Evolutionary conservation across 2,113 vertebrate genomes (phyloP).

Genomic region (Pan paniscus): DNA sequence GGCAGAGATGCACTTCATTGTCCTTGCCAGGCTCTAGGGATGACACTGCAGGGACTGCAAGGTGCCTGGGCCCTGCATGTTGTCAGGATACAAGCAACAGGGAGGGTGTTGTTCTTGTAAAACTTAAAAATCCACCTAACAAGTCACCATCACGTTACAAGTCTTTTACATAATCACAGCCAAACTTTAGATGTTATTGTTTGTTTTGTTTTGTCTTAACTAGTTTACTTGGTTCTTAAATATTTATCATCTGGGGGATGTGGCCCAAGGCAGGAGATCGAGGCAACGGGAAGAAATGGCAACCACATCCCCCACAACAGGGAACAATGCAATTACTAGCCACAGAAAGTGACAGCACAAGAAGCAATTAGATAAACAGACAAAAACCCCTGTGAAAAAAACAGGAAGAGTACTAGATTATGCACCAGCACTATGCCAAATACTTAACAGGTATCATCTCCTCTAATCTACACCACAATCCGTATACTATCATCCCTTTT

Average conservation of each 20-base stretch:
- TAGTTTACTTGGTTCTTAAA: slow-evolving; percentile 9
- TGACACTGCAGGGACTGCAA: no score
- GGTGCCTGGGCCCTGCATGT: no score
- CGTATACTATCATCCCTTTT: not conserved
- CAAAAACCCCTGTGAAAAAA: no score
- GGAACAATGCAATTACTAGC: not conserved
- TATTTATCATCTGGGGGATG: not conserved
- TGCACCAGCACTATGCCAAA: no score
- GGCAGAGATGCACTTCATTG: not conserved
- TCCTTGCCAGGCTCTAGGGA: not conserved
- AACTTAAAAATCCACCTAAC: not conserved
- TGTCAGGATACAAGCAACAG: not conserved
- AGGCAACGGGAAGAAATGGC: not conserved
- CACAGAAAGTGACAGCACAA: not conserved
- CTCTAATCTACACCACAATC: not conserved
- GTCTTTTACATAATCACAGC: not conserved
- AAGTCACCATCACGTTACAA: not conserved
- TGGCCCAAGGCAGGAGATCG: not conserved
- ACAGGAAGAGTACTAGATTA: not conserved
- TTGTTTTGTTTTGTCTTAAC: not conserved
- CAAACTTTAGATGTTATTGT: not conserved
- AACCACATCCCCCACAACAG: not conserved
- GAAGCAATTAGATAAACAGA: not conserved
- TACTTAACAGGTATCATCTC: no score
- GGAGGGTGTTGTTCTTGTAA: not conserved